Evolutionary conservation across 2,888 invertebrate genomes (phyloP).

Genomic region (Graphium colonna): DNA sequence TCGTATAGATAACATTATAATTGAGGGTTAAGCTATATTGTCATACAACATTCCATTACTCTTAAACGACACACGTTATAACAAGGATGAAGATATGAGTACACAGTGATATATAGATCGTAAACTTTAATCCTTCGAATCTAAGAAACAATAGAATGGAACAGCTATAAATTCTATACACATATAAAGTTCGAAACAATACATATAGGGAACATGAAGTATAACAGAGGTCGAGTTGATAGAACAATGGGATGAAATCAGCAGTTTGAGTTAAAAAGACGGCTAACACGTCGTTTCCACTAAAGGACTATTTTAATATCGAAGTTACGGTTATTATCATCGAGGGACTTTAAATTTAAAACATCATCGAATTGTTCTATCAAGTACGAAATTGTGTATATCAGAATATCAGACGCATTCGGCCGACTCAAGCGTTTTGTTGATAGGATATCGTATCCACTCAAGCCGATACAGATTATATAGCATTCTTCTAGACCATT

Average conservation of each 20-base stretch:
- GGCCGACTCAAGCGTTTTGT: constrained; percentile 44
- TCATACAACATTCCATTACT: constrained; percentile 62
- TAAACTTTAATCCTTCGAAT: constrained; percentile 49
- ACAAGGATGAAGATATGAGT: constrained; percentile 72
- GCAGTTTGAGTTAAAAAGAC: neutral
- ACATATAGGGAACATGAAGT: constrained; percentile 46
- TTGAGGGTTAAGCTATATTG: constrained; percentile 65
- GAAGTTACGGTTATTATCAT: neutral
- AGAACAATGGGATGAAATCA: constrained; percentile 44
- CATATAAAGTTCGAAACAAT: constrained; percentile 49
- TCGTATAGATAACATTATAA: constrained; percentile 26
- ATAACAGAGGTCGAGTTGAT: constrained; percentile 61
- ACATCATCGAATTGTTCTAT: constrained; percentile 51
- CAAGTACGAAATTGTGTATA: constrained; percentile 46
- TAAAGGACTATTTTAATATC: constrained; percentile 26
- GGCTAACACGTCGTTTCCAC: neutral
- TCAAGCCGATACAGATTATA: constrained; percentile 1
- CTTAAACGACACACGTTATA: constrained; percentile 63
- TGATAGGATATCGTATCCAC: constrained; percentile 6
- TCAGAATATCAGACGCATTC: constrained; percentile 42
- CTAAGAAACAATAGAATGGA: constrained; percentile 36
- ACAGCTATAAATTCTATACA: constrained; percentile 59
- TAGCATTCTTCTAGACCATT: constrained; percentile 1
- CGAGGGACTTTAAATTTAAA: neutral
- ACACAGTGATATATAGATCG: constrained; percentile 58